Evolutionary conservation across 2,113 vertebrate genomes (phyloP).

Genomic region (Phylloscopus whistleri): DNA sequence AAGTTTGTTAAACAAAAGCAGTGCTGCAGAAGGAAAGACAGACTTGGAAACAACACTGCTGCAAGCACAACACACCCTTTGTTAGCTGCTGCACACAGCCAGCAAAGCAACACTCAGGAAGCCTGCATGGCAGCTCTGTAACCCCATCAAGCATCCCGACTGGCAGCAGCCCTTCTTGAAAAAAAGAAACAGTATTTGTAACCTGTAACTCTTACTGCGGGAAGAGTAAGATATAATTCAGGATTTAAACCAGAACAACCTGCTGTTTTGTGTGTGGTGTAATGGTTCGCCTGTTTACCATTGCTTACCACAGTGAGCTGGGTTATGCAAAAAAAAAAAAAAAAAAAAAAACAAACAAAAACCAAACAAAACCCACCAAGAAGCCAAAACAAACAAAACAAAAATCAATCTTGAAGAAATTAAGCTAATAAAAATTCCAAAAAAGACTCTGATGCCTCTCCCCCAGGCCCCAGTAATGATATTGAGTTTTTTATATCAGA

Average conservation of each 20-base stretch:
- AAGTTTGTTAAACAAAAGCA: not conserved
- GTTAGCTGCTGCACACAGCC: not conserved
- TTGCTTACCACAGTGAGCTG: not conserved
- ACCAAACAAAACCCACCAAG: fast-evolving
- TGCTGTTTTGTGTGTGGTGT: not conserved
- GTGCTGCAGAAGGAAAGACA: not conserved
- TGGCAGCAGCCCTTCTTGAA: not conserved
- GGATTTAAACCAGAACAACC: not conserved
- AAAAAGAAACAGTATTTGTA: not conserved
- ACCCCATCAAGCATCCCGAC: fast-evolving
- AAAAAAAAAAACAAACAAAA: not conserved
- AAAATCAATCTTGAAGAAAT: not conserved
- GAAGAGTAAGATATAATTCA: not conserved
- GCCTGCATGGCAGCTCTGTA: not conserved
- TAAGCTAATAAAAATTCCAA: not conserved
- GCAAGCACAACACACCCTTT: conserved; percentile 22
- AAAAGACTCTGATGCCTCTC: not conserved
- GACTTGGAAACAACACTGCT: fast-evolving
- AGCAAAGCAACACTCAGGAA: not conserved
- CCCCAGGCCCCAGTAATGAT: not conserved
- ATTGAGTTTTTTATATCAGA: not conserved
- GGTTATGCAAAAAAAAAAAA: not conserved
- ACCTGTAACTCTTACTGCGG: not conserved
- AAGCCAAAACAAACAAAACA: not conserved
- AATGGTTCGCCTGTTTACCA: not conserved